These are phyloP conservation scores for Gymnopithys bicolor DNA, from an alignment of 2,797 vertebrate genomes.

Conservation along the genomic window DNA sequence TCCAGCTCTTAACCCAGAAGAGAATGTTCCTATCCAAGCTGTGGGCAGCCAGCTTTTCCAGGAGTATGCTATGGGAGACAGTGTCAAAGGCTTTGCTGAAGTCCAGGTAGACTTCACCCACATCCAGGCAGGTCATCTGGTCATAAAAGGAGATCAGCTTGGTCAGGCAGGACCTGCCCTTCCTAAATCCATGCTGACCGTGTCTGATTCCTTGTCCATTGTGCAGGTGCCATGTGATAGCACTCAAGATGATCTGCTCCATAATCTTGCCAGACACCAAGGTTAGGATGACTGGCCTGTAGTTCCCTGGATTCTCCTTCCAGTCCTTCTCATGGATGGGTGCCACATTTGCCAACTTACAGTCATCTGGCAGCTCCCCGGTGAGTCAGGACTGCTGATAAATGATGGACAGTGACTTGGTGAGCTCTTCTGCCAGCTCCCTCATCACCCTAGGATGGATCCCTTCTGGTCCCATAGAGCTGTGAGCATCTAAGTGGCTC, in stretches of 20 bases:
- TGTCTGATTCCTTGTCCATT: background rate
- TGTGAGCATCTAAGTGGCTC: background rate
- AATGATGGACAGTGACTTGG: background rate
- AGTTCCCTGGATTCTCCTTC: background rate
- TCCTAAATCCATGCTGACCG: too few relatives aligned
- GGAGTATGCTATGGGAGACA: background rate
- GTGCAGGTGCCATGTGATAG: background rate
- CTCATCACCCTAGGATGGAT: background rate
- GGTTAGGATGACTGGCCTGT: background rate
- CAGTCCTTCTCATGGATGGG: background rate
- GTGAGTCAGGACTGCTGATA: background rate
- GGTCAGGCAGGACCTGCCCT: background rate
- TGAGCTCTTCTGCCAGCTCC: background rate
- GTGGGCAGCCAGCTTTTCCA: background rate
- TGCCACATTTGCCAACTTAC: background rate
- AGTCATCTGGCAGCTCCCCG: background rate
- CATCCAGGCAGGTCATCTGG: background rate
- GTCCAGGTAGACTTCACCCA: background rate
- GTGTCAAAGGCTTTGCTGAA: background rate
- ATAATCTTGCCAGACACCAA: background rate
- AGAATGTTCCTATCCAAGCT: background rate
- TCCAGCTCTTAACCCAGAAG: background rate
- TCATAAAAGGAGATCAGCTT: background rate
- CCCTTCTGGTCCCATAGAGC: background rate
- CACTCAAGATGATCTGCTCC: background rate